These are phyloP conservation scores for Menidia menidia DNA, from an alignment of 2,797 vertebrate species.

Conservation along the genomic window DNA sequence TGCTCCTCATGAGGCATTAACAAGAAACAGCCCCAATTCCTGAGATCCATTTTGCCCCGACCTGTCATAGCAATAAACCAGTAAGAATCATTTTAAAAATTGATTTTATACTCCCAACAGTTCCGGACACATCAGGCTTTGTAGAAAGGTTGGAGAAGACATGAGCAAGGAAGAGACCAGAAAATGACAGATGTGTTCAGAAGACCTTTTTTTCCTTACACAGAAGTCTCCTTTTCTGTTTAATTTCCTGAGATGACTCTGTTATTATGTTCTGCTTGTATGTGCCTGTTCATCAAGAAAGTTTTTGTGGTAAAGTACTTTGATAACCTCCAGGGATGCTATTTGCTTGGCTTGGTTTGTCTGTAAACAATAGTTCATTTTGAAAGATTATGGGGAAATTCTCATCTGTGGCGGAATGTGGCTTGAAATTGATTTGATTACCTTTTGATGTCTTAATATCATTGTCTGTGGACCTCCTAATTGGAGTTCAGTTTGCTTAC, in stretches of 20 bases:
- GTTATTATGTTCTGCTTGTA: neutral
- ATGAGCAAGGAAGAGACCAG: slow-evolving; percentile 34
- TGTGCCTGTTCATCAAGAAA: neutral
- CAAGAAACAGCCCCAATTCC: slow-evolving; percentile 7
- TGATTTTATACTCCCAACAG: neutral
- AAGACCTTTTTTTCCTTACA: slow-evolving; percentile 13
- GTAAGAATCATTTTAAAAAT: neutral
- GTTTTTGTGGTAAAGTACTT: neutral
- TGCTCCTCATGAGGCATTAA: slow-evolving; percentile 23
- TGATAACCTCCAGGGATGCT: neutral
- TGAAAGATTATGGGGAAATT: neutral
- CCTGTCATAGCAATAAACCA: slow-evolving; percentile 5
- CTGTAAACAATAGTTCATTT: neutral
- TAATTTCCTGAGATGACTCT: slow-evolving; percentile 16
- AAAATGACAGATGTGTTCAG: slow-evolving; percentile 57
- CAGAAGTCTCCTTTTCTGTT: slow-evolving; percentile 1
- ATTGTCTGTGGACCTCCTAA: too few relatives aligned
- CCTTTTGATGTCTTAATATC: neutral
- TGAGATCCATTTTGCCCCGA: neutral
- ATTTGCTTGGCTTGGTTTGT: neutral
- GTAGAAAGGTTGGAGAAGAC: slow-evolving; percentile 24
- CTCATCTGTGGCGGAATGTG: neutral
- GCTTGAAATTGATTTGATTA: neutral
- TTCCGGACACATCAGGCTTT: slow-evolving; percentile 1
- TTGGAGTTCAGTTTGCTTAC: too few relatives aligned